Conservation (phyloP, 2,888 invertebrate species). For the Xestia xanthographa region DNA sequence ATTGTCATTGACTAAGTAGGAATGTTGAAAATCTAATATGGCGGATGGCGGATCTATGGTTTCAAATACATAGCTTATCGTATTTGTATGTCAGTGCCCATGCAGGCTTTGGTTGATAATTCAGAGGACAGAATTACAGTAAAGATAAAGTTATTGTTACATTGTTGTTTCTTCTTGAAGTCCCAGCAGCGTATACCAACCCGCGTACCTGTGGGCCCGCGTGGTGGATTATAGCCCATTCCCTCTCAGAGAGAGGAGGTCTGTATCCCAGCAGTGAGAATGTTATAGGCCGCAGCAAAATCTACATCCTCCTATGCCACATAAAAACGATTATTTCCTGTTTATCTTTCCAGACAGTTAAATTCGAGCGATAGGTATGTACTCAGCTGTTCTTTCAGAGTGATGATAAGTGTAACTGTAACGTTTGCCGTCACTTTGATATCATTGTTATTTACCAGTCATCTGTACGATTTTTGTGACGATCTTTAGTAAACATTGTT, state of each 20-base stretch:
- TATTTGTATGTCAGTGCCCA: neutral
- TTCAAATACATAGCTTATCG: conserved; percentile 39
- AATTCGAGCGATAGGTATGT: conserved; percentile 53
- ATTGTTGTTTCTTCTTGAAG: neutral
- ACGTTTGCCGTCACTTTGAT: conserved; percentile 37
- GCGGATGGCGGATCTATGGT: conserved; percentile 25
- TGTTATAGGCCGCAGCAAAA: neutral
- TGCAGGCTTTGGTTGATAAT: conserved; percentile 10
- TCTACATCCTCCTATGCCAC: conserved; percentile 3
- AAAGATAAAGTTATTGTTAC: neutral
- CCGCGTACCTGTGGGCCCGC: no score
- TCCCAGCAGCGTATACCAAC: no score
- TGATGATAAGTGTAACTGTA: conserved; percentile 36
- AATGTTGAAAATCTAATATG: conserved; percentile 54
- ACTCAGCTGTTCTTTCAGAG: conserved; percentile 37
- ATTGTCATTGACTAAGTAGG: conserved; percentile 40
- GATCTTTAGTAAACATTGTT: conserved; percentile 34
- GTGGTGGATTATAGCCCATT: no score
- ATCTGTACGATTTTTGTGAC: conserved; percentile 34
- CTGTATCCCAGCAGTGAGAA: no score
- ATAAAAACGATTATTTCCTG: conserved; percentile 45
- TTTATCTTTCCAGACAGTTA: conserved; percentile 58
- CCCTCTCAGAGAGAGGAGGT: no score
- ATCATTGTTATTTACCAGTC: conserved; percentile 49
- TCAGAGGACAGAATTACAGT: neutral